Evolutionary conservation across 2,797 vertebrate genomes (phyloP), one percentile per base, ranked within the genome.

Genomic region (Triplophysa yarkandensis): DNA sequence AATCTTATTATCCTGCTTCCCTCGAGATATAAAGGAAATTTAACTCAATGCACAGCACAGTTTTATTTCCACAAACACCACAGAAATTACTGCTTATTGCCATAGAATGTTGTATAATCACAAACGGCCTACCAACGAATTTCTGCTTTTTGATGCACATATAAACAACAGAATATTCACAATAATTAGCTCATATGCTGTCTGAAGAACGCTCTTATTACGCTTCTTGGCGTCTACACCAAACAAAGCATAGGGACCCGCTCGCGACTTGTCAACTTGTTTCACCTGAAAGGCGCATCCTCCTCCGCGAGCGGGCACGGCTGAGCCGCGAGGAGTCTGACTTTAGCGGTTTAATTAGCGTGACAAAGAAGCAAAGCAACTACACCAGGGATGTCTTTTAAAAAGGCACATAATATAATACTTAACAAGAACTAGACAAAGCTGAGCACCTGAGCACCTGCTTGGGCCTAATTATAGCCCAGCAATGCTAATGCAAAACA

Each of bases 1-100:
- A 92, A 92, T 92, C 82, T 84, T 91, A 92, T 93, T 91, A 92
- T 81, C 77, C 82, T 83, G 85, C 87, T 81, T 71, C 87, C 88
- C 88, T 76, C 25, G 67, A 86, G 88, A 87, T 85, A 89, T 87
- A 70, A 74, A 85, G 68, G 81, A 83, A n/a, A 83, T 88, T 91
- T 87, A 83, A 80, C 78, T 82, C 71, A 76, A 83, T 83, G 77
- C 64, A 71, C 83, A 28, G 86, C 79, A 80, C 81, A 83, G 83
- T 82, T 80, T 80, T 83, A 43, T 85, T 83, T 62, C 14, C 82
- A 66, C 36, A 77, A 79, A 77, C 36, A 48, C 62, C 71, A 67
- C 11, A 74, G 39, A 73, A 66, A 77, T 44, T 21, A 19, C 70
- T 61, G 13, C 57, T 74, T 27, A 68, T 79, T 67, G 68, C 32